Evolutionary conservation across 2,888 invertebrate species (phyloP), one percentile per base, ranked within the genome.

Genomic region (Morpho helenor): DNA sequence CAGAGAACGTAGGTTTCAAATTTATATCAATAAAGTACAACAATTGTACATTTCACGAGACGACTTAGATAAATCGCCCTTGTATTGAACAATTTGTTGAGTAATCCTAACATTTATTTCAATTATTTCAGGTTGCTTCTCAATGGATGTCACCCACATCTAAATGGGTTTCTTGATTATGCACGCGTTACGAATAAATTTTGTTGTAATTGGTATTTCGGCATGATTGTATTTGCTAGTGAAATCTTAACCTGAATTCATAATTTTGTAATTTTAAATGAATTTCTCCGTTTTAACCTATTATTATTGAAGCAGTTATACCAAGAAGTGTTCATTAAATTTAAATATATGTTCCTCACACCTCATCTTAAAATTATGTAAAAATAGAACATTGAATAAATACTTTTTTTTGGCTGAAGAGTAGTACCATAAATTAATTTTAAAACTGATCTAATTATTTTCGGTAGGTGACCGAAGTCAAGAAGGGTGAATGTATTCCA

Each of bases 11-110:
- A 48, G 47, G 42, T 48, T 49, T 49, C 46, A 54, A 54, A 59
- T 56, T 59, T 53, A 58, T 56, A 49, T 51, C 49, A 61, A 64
- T 62, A 62, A 63, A 56, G 45, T 50, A 54, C 60, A 60, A 58
- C 82, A 82, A 80, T 77, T 77, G 79, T 75, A 71, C 74, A 72
- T 80, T 80, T 77, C 75, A 80, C 73, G 73, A 67, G 70, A 66
- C 75, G 84, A 88, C 85, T 85, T 87, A 83, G 82, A 90, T 77
- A 89, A 89, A 90, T 90, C 81, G 82, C 84, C 77, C 71, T 87
- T 88, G 86, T 85, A 89, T 89, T 89, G 86, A 72, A 88, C 88
- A 88, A 89, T 86, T 86, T 87, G 87, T 88, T 77, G 85, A 87
- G 84, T 88, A 89, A 90, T 86, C 87, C 84, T 69, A 74, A 76